Evolutionary conservation across 2,797 vertebrate species (phyloP).

Genomic region (Epinephelus malabaricus): DNA sequence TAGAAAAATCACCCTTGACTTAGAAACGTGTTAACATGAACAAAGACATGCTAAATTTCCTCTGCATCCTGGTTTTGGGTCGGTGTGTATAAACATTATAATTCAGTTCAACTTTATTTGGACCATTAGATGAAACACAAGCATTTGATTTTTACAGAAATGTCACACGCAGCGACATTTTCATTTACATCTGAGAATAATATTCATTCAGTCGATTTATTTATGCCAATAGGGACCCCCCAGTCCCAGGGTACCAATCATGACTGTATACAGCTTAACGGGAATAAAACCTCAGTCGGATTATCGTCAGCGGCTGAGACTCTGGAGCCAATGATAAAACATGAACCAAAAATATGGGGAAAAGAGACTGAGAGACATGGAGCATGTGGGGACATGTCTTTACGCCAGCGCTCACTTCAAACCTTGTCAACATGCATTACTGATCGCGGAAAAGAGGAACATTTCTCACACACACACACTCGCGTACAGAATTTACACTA

Average conservation of each 20-base stretch:
- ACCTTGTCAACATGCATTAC: slow-evolving; percentile 46
- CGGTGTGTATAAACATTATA: neutral
- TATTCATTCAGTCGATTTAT: slow-evolving; percentile 30
- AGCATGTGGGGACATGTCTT: slow-evolving; percentile 16
- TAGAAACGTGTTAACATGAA: too few species aligned
- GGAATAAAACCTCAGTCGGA: slow-evolving; percentile 14
- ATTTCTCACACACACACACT: neutral
- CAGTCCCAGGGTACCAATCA: neutral
- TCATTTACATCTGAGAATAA: neutral
- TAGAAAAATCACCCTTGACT: too few species aligned
- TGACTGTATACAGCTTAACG: slow-evolving; percentile 8
- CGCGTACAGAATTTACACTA: neutral
- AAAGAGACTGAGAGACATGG: neutral
- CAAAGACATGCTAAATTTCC: too few species aligned
- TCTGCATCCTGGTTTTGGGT: too few species aligned
- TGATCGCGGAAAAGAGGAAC: neutral
- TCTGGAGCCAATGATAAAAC: slow-evolving; percentile 8
- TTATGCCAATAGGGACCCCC: slow-evolving; percentile 14
- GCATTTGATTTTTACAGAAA: neutral
- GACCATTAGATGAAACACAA: neutral
- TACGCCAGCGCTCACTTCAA: slow-evolving; percentile 24
- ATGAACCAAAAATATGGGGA: neutral
- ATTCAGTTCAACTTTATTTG: neutral
- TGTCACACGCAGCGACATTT: neutral
- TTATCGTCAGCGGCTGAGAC: neutral